Evolutionary conservation across 2,797 vertebrate genomes (phyloP).

Genomic region (Sebastiscus albofasciatus): DNA sequence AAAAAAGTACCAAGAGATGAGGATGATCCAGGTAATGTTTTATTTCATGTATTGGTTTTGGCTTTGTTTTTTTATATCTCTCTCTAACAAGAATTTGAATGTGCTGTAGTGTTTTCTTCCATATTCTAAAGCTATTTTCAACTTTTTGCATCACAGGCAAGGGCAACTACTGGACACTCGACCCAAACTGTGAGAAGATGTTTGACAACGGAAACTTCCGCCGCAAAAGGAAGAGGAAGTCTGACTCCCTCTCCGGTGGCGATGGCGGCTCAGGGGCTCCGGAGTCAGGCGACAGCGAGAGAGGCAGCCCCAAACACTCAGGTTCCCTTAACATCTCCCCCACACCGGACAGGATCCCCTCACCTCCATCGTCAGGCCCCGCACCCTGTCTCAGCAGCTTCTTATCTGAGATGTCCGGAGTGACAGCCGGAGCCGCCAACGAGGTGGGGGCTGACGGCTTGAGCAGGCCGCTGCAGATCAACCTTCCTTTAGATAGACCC

Average conservation of each 20-base stretch:
- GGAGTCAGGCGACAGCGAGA: slow-evolving; percentile 81
- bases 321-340: slow-evolving; percentile 83
- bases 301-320: slow-evolving; percentile 84
- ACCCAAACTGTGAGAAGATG: slow-evolving; percentile 99
- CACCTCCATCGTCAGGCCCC: slow-evolving; percentile 79
- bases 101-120: neutral
- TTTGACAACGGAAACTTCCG: slow-evolving; percentile 99
- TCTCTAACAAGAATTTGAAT: neutral
- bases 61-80: neutral
- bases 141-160: slow-evolving; percentile 85
- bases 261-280: slow-evolving; percentile 67
- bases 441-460: slow-evolving; percentile 83
- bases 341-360: slow-evolving; percentile 86
- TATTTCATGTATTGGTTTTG: neutral
- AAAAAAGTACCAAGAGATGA: slow-evolving; percentile 97
- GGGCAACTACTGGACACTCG: slow-evolving; percentile 99
- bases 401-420: slow-evolving; percentile 91
- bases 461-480: slow-evolving; percentile 83
- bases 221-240: slow-evolving; percentile 97
- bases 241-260: slow-evolving; percentile 80
- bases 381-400: slow-evolving; percentile 92
- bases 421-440: slow-evolving; percentile 62
- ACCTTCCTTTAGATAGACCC: slow-evolving; percentile 88
- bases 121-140: neutral
- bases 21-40: slow-evolving; percentile 94